Conservation (phyloP, 1,140 invertebrate species). For the Pissodes strobi region DNA sequence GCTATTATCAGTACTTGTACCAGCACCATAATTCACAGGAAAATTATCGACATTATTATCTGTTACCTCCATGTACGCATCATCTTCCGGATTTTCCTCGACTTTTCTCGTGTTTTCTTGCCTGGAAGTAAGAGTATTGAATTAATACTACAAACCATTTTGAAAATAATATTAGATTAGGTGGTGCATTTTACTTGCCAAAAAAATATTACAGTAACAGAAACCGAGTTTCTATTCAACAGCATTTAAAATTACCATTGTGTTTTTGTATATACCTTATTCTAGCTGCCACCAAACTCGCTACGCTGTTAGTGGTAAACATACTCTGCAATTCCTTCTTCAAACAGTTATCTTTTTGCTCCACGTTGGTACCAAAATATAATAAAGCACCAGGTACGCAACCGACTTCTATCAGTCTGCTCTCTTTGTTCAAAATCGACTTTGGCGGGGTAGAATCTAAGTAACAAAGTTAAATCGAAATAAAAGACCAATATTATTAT, state of each 20-base stretch:
- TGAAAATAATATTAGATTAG: slow-evolving; percentile 1
- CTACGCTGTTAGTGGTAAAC: slow-evolving; percentile 46
- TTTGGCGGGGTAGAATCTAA: slow-evolving; percentile 78
- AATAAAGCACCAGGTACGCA: slow-evolving; percentile 77
- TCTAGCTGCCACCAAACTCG: slow-evolving; percentile 56
- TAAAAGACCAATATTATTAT: not conserved
- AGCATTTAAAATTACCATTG: too few relatives aligned
- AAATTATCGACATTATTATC: slow-evolving; percentile 13
- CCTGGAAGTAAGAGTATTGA: slow-evolving; percentile 34
- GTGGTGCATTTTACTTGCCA: not conserved
- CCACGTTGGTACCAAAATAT: slow-evolving; percentile 65
- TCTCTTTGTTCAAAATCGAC: slow-evolving; percentile 62
- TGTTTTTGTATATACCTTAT: too few relatives aligned
- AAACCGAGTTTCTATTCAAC: too few relatives aligned
- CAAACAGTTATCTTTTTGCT: slow-evolving; percentile 44
- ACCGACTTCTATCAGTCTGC: slow-evolving; percentile 67
- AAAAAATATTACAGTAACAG: too few relatives aligned
- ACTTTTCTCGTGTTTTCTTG: slow-evolving; percentile 39
- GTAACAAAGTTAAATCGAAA: not conserved
- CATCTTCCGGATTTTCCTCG: slow-evolving; percentile 22
- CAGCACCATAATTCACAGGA: slow-evolving; percentile 44
- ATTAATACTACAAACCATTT: slow-evolving; percentile 1
- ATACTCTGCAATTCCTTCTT: slow-evolving; percentile 57
- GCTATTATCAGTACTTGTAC: slow-evolving; percentile 38
- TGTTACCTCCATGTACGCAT: slow-evolving; percentile 29